Evolutionary conservation across 23 tunicate genomes (phyloP).

Genomic region (Aplidium turbinatum): DNA sequence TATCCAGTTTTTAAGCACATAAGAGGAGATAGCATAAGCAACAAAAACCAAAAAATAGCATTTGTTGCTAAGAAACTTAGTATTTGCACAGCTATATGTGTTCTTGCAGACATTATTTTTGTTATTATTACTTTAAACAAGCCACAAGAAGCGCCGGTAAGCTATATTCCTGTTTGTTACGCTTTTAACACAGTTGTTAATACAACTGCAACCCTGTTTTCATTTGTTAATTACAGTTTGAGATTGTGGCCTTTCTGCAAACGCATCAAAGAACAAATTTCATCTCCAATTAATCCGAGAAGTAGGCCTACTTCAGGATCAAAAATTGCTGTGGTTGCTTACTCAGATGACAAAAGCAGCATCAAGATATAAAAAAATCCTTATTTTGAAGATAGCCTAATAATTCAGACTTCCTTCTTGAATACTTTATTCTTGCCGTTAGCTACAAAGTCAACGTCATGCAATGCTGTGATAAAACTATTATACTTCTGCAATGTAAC

Average conservation of each 20-base stretch:
- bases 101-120: slow-evolving; percentile 37
- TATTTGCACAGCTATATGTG: slow-evolving; percentile 48
- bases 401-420: no score
- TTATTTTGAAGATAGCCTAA: no score
- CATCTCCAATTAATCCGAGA: no score
- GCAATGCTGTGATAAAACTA: no score
- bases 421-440: no score
- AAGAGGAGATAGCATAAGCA: neutral
- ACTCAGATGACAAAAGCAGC: no score
- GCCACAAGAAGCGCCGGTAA: slow-evolving; percentile 36
- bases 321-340: no score
- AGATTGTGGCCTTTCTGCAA: slow-evolving; percentile 51
- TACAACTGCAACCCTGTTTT: slow-evolving; percentile 30
- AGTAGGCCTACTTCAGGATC: no score
- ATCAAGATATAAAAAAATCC: no score
- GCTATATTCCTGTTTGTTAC: slow-evolving; percentile 54
- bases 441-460: no score
- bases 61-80: slow-evolving; percentile 22
- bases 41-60: slow-evolving; percentile 6
- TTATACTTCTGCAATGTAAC: no score
- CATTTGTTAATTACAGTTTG: slow-evolving; percentile 42
- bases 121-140: slow-evolving; percentile 1
- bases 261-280: no score
- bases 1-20: slow-evolving; percentile 58
- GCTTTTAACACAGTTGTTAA: slow-evolving; percentile 56